Evolutionary conservation across 2,888 invertebrate species (phyloP).

Genomic region (Drymonia ruficornis): DNA sequence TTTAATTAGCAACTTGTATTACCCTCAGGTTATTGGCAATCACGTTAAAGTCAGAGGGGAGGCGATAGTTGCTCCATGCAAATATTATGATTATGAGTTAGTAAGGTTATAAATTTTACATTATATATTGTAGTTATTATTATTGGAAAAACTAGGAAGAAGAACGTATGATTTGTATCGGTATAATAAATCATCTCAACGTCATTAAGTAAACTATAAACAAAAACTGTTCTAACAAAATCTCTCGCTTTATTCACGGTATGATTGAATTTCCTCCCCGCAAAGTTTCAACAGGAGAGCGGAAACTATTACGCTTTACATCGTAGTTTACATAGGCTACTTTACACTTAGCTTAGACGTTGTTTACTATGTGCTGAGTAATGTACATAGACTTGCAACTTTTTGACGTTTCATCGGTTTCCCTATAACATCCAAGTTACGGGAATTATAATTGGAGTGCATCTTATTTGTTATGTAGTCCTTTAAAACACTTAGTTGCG

Average conservation of each 20-base stretch:
- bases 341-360: conserved; percentile 40
- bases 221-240: conserved; percentile 33
- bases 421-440: neutral
- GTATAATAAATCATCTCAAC: neutral
- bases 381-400: conserved; percentile 26
- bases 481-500: too few relatives aligned
- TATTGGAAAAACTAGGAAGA: neutral
- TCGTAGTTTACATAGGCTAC: conserved; percentile 46
- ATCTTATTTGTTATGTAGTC: too few relatives aligned
- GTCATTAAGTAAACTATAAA: conserved; percentile 8
- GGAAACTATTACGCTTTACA: conserved; percentile 53
- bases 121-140: too few relatives aligned
- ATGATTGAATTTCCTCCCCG: conserved; percentile 64
- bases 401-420: conserved; percentile 11
- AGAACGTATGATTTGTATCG: neutral
- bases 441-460: too few relatives aligned
- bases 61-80: too few relatives aligned
- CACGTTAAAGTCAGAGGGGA: neutral
- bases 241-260: conserved; percentile 58
- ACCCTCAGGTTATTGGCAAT: neutral
- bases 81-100: too few relatives aligned
- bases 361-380: conserved; percentile 26
- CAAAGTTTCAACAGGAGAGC: conserved; percentile 49
- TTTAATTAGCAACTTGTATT: neutral
- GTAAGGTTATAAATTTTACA: too few relatives aligned